Conservation (phyloP, 2,888 invertebrate genomes). For the Stegana nigrithorax region DNA sequence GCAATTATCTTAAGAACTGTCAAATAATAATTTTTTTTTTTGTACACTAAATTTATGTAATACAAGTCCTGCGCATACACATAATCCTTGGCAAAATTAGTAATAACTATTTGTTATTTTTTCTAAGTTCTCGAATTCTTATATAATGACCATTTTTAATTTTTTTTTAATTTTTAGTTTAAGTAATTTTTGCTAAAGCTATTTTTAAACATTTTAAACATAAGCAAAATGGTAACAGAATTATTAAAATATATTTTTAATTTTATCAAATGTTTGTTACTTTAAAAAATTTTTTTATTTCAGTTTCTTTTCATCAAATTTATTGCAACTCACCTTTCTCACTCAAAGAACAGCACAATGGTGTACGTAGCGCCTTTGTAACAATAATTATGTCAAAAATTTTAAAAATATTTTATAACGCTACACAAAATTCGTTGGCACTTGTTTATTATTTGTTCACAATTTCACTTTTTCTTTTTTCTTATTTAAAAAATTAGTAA, state of each 20-base stretch:
- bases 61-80: too few species aligned
- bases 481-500: not conserved
- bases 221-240: not conserved
- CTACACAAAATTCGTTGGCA: not conserved
- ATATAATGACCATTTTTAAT: too few species aligned
- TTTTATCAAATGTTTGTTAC: not conserved
- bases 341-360: conserved; percentile 42
- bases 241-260: not conserved
- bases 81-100: too few species aligned
- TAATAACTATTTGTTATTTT: too few species aligned
- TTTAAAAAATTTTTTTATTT: not conserved
- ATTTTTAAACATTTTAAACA: not conserved
- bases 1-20: too few species aligned
- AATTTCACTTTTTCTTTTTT: not conserved
- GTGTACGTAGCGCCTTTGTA: not conserved
- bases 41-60: too few species aligned
- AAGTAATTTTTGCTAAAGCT: too few species aligned
- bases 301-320: not conserved
- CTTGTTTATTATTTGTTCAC: not conserved
- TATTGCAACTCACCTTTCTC: conserved; percentile 50
- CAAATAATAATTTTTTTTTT: too few species aligned
- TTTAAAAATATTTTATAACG: not conserved
- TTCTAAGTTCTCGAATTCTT: too few species aligned
- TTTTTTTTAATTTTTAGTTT: too few species aligned
- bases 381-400: conserved; percentile 3